Conservation (phyloP, 2,113 vertebrate genomes). For the Mesitornis unicolor region DNA sequence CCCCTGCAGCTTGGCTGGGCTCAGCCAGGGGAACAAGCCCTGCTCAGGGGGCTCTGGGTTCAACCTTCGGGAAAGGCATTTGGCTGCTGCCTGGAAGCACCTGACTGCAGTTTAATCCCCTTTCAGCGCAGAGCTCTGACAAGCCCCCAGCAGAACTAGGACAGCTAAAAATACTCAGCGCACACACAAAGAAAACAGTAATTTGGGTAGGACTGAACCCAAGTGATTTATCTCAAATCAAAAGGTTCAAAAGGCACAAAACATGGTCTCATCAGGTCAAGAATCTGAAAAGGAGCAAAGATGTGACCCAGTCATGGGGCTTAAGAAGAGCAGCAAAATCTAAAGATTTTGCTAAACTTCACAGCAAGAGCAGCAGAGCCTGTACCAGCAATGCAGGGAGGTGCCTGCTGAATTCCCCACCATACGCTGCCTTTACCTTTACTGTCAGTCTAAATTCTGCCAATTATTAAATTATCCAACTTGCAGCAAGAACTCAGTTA, state of each 20-base stretch:
- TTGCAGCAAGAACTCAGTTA: slow-evolving; percentile 46
- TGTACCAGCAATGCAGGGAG: not conserved
- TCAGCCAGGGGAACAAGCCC: not conserved
- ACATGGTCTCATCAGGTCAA: not conserved
- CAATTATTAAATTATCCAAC: slow-evolving; percentile 62
- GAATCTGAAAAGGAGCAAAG: not conserved
- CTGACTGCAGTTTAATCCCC: slow-evolving; percentile 35
- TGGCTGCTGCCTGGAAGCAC: slow-evolving; percentile 30
- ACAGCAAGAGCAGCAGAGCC: not conserved
- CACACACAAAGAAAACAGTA: not conserved
- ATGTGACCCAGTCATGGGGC: not conserved
- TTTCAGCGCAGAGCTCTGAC: not conserved
- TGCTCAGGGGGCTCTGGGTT: not conserved
- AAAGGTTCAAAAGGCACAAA: not conserved
- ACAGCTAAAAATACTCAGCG: slow-evolving; percentile 54
- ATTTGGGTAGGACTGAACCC: not conserved
- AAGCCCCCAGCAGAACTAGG: slow-evolving; percentile 18
- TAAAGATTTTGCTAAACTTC: not conserved
- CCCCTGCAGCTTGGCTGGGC: not conserved
- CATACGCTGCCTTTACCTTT: slow-evolving; percentile 59
- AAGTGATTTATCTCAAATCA: not conserved
- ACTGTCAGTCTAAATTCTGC: slow-evolving; percentile 59
- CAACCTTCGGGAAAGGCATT: not conserved
- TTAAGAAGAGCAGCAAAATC: not conserved
- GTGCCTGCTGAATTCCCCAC: not conserved